Evolutionary conservation across 2,113 vertebrate species (phyloP).

Genomic region (Mustela lutreola): DNA sequence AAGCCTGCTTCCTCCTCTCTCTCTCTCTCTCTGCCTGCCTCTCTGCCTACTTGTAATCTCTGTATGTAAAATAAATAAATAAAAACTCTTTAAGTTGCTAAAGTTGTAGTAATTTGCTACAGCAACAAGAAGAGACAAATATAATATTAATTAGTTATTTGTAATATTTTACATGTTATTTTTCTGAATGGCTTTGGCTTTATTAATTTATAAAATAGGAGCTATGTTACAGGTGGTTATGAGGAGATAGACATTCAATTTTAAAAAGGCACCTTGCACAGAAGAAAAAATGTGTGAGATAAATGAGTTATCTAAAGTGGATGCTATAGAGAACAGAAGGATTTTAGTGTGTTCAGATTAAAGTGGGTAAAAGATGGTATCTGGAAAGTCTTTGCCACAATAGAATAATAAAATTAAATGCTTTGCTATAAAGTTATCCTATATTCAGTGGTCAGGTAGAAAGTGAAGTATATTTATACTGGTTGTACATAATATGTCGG

Average conservation of each 20-base stretch:
- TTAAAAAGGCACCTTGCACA: not conserved
- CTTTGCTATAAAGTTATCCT: not conserved
- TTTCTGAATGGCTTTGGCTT: not conserved
- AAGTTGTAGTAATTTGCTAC: not conserved
- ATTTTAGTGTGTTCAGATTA: not conserved
- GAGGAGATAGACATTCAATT: not conserved
- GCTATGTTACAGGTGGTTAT: not conserved
- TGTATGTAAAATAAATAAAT: too few species aligned
- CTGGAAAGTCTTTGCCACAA: not conserved
- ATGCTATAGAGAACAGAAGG: not conserved
- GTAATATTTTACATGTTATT: not conserved
- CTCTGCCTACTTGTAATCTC: too few species aligned
- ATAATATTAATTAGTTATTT: not conserved
- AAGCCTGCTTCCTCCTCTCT: too few species aligned
- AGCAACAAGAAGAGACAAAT: not conserved
- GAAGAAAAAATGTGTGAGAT: not conserved
- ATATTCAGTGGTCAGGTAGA: not conserved
- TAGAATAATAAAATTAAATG: not conserved
- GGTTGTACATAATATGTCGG: not conserved
- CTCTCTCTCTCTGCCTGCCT: too few species aligned
- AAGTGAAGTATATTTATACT: not conserved
- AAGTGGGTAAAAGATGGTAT: not conserved
- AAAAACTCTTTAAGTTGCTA: not conserved
- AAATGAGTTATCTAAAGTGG: not conserved
- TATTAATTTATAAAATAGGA: not conserved